Conservation (phyloP, 2,113 vertebrate species). For the Mellivora capensis region DNA sequence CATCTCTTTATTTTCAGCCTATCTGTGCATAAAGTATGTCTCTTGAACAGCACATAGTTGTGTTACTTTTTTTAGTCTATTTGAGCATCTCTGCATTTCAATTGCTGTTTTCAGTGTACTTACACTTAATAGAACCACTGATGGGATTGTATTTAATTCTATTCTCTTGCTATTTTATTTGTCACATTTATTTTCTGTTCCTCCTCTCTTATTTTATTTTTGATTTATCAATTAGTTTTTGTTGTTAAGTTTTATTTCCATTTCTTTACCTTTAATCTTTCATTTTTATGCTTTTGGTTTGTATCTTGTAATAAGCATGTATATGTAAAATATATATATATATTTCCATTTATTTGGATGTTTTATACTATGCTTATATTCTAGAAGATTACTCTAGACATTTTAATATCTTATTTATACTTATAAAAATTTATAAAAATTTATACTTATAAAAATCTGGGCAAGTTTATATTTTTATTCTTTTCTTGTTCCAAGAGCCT, state of each 20-base stretch:
- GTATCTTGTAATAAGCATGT: not conserved
- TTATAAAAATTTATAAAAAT: not conserved
- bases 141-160: not conserved
- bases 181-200: not conserved
- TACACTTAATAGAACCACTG: not conserved
- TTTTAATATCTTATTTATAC: not conserved
- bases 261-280: not conserved
- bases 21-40: not conserved
- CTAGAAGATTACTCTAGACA: not conserved
- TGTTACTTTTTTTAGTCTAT: not conserved
- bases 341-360: not conserved
- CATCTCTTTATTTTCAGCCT: not conserved
- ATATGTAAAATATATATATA: not conserved
- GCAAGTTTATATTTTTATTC: not conserved
- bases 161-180: not conserved
- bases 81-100: not conserved
- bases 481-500: not conserved
- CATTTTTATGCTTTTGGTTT: not conserved
- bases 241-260: not conserved
- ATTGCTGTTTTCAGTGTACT: not conserved
- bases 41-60: not conserved
- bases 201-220: not conserved
- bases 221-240: not conserved
- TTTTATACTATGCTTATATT: not conserved
- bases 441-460: not conserved